Conservation (phyloP, 1,140 invertebrate species). For the Acromyrmex heyeri region DNA sequence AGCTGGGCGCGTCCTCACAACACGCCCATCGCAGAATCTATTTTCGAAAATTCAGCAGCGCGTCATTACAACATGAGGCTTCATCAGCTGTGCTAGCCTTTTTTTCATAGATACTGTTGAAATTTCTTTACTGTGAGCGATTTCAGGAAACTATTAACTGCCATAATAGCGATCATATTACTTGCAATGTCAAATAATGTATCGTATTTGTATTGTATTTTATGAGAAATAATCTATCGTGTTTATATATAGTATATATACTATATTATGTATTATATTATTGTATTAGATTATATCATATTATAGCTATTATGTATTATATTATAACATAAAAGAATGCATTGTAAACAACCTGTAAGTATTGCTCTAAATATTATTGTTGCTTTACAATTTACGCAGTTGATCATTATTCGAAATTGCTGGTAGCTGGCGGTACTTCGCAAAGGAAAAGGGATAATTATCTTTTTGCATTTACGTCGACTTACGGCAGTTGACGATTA, state of each 20-base stretch:
- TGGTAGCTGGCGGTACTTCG: not conserved
- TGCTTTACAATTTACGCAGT: not conserved
- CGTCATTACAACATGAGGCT: slow-evolving; percentile 12
- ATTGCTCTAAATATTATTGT: not conserved
- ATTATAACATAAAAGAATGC: not conserved
- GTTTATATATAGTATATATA: not conserved
- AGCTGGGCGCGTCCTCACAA: slow-evolving; percentile 35
- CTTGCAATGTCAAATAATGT: not conserved
- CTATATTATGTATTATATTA: too few relatives aligned
- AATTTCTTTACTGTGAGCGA: too few relatives aligned
- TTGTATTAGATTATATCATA: not conserved
- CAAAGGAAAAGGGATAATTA: slow-evolving; percentile 31
- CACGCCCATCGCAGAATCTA: slow-evolving; percentile 36
- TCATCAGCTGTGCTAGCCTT: not conserved
- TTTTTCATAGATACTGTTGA: not conserved
- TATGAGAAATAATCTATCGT: not conserved
- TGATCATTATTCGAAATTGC: not conserved
- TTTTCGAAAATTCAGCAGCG: slow-evolving; percentile 31
- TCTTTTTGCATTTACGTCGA: slow-evolving; percentile 21
- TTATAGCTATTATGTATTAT: not conserved
- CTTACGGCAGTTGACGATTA: slow-evolving; percentile 28
- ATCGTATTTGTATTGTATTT: not conserved
- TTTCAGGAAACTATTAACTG: slow-evolving; percentile 5
- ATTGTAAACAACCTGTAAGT: not conserved
- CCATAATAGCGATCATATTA: not conserved